A percentile compares a stretch with the other conserved stretches of the same genome.
These are phyloP conservation scores for Acanthis flammea DNA, from an alignment of 2,797 vertebrate genomes.

Conservation along the genomic window DNA sequence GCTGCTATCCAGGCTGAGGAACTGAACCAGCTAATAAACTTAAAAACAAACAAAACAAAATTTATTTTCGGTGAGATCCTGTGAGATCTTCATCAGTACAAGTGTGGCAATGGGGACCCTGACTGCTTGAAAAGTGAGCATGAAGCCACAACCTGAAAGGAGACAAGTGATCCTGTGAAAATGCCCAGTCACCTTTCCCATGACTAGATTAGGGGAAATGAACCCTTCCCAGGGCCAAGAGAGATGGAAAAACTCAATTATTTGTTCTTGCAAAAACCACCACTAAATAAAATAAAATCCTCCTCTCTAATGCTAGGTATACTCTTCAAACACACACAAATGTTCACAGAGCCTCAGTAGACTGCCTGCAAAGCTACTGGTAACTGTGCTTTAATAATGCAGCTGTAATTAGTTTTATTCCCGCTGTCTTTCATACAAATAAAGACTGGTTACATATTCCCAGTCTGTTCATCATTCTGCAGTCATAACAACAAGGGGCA, in stretches of 20 bases:
- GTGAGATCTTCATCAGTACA: neutral
- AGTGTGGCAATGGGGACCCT: neutral
- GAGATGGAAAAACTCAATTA: neutral
- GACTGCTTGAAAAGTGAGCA: neutral
- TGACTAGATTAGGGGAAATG: neutral
- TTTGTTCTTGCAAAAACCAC: neutral
- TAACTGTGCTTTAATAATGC: slow-evolving; percentile 17
- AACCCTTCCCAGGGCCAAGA: neutral
- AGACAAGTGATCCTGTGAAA: neutral
- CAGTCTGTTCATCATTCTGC: slow-evolving; percentile 8
- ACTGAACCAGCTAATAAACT: neutral
- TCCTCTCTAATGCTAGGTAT: neutral
- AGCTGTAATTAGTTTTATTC: slow-evolving; percentile 7
- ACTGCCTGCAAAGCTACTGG: neutral
- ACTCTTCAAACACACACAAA: neutral
- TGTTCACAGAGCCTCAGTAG: neutral
- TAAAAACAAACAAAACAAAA: neutral
- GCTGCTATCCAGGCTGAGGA: neutral
- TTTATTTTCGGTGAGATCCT: neutral
- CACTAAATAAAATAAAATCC: neutral
- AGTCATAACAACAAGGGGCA: slow-evolving; percentile 5
- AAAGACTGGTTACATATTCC: neutral
- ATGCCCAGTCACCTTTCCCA: neutral
- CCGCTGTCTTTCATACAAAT: neutral
- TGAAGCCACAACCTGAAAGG: neutral